These are phyloP conservation scores for Anguilla megastoma DNA, from an alignment of 2,797 vertebrate species.

Conservation along the genomic window DNA sequence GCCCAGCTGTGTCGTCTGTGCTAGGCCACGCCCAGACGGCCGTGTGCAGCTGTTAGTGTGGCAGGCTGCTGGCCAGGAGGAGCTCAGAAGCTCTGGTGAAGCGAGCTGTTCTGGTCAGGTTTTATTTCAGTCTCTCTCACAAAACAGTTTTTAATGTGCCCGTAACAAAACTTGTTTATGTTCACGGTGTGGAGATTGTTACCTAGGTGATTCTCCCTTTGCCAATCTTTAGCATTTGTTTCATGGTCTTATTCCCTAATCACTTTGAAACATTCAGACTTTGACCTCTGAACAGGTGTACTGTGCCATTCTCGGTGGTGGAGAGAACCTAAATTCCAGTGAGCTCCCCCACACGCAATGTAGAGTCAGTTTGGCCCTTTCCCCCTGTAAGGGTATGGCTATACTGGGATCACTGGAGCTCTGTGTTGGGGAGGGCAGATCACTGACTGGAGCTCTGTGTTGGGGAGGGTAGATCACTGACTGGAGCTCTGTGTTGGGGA, in stretches of 20 bases:
- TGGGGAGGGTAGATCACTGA: background rate
- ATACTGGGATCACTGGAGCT: background rate
- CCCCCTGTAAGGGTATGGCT: background rate
- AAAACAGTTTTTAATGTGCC: background rate
- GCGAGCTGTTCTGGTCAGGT: background rate
- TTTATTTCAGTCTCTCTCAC: background rate
- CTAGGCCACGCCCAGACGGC: background rate
- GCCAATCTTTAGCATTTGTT: background rate
- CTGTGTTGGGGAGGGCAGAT: background rate
- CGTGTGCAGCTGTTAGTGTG: background rate
- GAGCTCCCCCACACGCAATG: background rate
- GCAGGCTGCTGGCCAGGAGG: background rate
- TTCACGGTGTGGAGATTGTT: background rate
- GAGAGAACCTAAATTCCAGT: background rate
- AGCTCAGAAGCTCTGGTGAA: background rate
- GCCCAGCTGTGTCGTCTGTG: conserved; percentile 52
- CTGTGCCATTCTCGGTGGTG: background rate
- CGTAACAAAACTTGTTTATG: background rate
- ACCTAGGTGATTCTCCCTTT: background rate
- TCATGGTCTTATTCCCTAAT: background rate
- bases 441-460: background rate
- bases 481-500: background rate
- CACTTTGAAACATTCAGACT: background rate
- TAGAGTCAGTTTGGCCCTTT: background rate
- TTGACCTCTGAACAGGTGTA: background rate